phyloP scores from a whole-genome alignment of 2,797 vertebrate genomes.

The Melanotaenia nigrans region DNA sequence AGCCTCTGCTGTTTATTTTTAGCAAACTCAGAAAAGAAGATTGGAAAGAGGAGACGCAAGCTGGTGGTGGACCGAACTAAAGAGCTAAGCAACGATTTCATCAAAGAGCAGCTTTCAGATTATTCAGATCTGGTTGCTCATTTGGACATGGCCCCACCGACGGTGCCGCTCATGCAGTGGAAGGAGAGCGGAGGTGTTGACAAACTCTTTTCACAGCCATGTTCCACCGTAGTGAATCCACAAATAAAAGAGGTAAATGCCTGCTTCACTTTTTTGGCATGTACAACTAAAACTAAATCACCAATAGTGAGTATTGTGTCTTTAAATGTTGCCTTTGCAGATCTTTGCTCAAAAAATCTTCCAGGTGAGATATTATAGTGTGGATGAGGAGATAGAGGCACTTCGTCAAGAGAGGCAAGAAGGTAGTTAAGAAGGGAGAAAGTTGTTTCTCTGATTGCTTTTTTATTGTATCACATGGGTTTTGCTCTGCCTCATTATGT shows the following conservation, averaged over 20 bases:
- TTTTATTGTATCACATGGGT: neutral
- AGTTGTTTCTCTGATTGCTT: neutral
- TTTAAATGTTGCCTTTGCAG: conserved; percentile 43
- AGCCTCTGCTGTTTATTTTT: conserved; percentile 10
- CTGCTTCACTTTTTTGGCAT: neutral
- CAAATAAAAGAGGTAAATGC: conserved; percentile 74
- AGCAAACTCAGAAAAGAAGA: conserved; percentile 71
- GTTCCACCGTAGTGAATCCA: conserved; percentile 49
- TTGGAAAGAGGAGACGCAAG: conserved; percentile 71
- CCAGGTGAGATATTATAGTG: conserved; percentile 21
- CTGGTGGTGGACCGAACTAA: conserved; percentile 79
- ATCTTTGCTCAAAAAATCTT: conserved; percentile 60
- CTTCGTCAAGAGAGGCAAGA: conserved; percentile 54
- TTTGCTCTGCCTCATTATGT: conserved; percentile 5
- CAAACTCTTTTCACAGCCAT: conserved; percentile 71
- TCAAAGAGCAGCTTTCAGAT: conserved; percentile 75
- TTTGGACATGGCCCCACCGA: conserved; percentile 80
- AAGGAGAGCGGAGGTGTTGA: conserved; percentile 73
- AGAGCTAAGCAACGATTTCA: conserved; percentile 72
- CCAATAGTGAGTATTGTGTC: neutral
- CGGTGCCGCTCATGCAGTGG: conserved; percentile 79
- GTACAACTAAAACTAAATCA: neutral
- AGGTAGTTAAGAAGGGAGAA: conserved; percentile 44
- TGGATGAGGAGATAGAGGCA: conserved; percentile 52
- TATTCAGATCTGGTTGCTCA: conserved; percentile 67